Base-by-base conservation (phyloP, 2,113 vertebrate species). In the Cyphomyrus discorhynchus region DNA sequence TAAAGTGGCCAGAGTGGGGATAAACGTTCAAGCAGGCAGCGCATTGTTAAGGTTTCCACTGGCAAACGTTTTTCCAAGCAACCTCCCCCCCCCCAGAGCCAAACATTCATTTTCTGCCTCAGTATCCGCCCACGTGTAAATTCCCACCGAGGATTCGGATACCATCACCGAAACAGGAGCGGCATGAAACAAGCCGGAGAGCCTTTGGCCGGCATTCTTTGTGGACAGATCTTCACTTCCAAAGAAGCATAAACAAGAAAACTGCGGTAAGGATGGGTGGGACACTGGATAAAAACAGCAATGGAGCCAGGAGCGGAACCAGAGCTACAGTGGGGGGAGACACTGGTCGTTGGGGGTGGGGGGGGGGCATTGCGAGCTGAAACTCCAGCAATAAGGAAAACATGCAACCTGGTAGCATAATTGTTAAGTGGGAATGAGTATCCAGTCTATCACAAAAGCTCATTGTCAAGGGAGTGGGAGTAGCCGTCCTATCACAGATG, bases 121-220 rank as follows among this genome's bases (percentile, higher is more conserved):
- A 52, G 84, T 90, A 91, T 92, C 91, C 86, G 89, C 89, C 91
- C 84, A 56, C 49, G 85, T 88, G 89, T 86, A 87, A 87, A 89
- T 50, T 74, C 89, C 85, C 91, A 52, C 82, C 35, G 35, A 58
- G 47, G 70, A 50, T 86, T 56, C 27, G 13, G 8, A 74, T 86
- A 58, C 87, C 86, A 47, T 5, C 31, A 91, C 92, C 49, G 53
- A 86, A 89, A 80, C 21, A 17, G 13, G 49, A 31, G 49, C 10
- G 15, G 13, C 27, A 35, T 13, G n/a, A 58, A 31, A 56, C 15
- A 39, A 35, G 15, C 13, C 31, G 8, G 31, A 35, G 86, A 52
- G 31, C 13, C 86, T 9, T 50, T 21, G n/a, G 49, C 86, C 8
- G 17, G 31, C 49, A 56, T 53, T 39, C n/a, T 52, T 31, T 56